Base-by-base conservation (phyloP, 2,797 vertebrate genomes). In the Microctenopoma stevenorrisi region DNA sequence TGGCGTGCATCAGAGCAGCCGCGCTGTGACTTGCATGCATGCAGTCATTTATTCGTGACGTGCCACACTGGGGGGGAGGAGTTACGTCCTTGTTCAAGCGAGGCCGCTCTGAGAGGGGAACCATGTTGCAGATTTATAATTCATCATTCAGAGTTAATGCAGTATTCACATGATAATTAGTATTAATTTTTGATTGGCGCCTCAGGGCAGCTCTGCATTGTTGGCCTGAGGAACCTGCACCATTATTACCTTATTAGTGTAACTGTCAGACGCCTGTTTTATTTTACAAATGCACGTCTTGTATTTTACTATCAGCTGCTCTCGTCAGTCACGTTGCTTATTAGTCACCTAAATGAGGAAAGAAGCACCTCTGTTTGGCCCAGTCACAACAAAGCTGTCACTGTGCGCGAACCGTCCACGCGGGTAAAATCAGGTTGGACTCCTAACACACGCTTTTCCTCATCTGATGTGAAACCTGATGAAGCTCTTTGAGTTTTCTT, bases 121-220 rank as follows among this genome's bases (percentile, higher is more conserved):
- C 83, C 89, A 90, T 94, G 91, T 91, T 91, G 92, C 82, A 59
- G 82, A 93, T 94, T 75, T 86, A 93, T 94, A 90, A 94, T 94
- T 94, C 69, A 94, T 92, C 55, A 85, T 90, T 87, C 88, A 74
- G 90, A 91, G 89, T 90, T 93, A 91, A 93, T 94, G 91, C 86
- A 91, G 88, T 87, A 92, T 93, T 91, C 90, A 92, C 88, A 89
- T 89, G 89, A 93, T 93, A 94, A 94, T 94, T 94, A 93, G 89
- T 71, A 93, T 94, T 84, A 91, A 94, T 94, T 94, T 94, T 94
- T 94, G 89, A 94, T 94, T 81, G 82, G 72, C 13, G 91, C 92
- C 93, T 78, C 55, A 49, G 84, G 93, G 87, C 86, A 72, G 59
- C 72, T 81, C 72, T 86, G 86, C 89, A 89, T 91, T 92, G 93